These are phyloP conservation scores for Apoderus coryli DNA, from an alignment of 2,888 invertebrate species.

Conservation along the genomic window DNA sequence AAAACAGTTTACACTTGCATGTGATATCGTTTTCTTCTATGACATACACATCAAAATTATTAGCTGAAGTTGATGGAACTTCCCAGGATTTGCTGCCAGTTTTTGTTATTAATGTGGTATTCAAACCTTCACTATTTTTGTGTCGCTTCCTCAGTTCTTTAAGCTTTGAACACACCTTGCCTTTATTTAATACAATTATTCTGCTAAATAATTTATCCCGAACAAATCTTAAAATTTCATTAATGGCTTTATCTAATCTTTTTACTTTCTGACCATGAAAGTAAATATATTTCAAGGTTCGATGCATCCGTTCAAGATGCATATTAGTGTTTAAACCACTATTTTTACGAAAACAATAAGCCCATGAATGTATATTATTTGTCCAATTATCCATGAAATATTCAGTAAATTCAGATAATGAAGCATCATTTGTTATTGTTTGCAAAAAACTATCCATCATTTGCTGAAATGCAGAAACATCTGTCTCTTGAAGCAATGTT, in stretches of 20 bases:
- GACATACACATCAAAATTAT: no score
- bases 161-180: no score
- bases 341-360: slow-evolving; percentile 13
- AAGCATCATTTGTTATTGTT: slow-evolving; percentile 7
- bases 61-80: no score
- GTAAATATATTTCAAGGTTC: slow-evolving; percentile 17
- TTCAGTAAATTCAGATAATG: slow-evolving; percentile 11
- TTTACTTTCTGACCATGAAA: slow-evolving; percentile 17
- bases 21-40: no score
- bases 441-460: slow-evolving; percentile 12
- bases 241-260: slow-evolving; percentile 17
- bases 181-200: no score
- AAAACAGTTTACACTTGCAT: no score
- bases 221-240: no score
- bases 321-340: slow-evolving; percentile 13
- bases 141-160: no score
- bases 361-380: slow-evolving; percentile 13
- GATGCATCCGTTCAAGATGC: slow-evolving; percentile 13
- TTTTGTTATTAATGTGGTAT: no score
- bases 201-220: no score
- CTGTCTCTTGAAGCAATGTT: slow-evolving; percentile 14
- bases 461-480: slow-evolving; percentile 10
- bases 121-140: no score
- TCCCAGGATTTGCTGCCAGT: no score
- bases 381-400: slow-evolving; percentile 15